Base-by-base conservation (phyloP, 2,888 invertebrate genomes). In the Bellardia pandia region DNA sequence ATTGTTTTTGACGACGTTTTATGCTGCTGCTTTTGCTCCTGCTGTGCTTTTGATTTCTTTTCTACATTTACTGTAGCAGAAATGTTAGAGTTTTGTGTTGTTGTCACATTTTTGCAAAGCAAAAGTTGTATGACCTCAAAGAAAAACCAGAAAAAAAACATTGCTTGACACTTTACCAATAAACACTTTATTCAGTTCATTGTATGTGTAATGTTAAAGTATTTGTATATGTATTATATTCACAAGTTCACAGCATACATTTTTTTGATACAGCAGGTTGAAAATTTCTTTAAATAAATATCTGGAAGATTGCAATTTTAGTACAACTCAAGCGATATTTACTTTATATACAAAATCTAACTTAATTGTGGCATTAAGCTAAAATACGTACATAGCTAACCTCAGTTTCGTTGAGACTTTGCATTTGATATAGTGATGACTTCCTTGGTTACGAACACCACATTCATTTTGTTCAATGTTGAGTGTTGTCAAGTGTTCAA, bases 91-190 rank as follows among this genome's bases (percentile, higher is more conserved):
- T 30, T 37, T 48, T 68, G 14, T 48, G 40, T 11, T 66, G 62
- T 72, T 74, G 37, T 58, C n/a, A 51, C n/a, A 66, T 40, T 72
- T 78, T 69, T 0, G 53, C 40, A 58, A 79, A 82, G 66, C 62
- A 80, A 88, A 79, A 87, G 85, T 86, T 74, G 86, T 77, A 86
- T 81, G 89, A 89, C 85, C 77, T 88, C 80, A 66, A 89, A 23
- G 23, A 23, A 23, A 23, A 23, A 23, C 23, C 0, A 23, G 23
- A 23, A 23, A 23, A 23, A 86, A 66, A 88, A 83, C 86, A 85
- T 80, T 79, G 82, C 83, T 79, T 84, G 68, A 83, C 77, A 88
- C 76, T 88, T 82, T 84, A 89, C 72, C 86, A 82, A 69, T 86
- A 86, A 51, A 76, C 88, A 89, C 88, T 82, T 86, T 66, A 58